Base-by-base conservation (phyloP, 2,888 invertebrate species). In the Chrysolina americana region DNA sequence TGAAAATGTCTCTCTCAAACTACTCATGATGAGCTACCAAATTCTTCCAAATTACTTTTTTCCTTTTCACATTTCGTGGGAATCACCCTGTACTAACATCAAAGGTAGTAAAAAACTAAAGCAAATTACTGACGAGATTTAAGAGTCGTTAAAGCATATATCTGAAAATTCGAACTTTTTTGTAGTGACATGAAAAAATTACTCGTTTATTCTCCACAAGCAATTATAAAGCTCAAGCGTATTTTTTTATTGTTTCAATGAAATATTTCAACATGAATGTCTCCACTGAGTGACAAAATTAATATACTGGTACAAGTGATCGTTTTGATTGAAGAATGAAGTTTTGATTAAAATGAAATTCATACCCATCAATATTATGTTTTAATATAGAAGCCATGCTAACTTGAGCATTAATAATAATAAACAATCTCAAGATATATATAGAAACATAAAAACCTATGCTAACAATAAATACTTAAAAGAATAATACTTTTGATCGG, bases 361-460 rank as follows among this genome's bases (percentile, higher is more conserved):
- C 28, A 36, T 28, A 19, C 6, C 36, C n/a, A n/a, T 59, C n/a
- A 6, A 15, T 17, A 65, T 13, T 10, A 17, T 50, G 28, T 56
- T 53, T 50, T 41, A 68, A 28, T 68, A 36, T 50, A 50, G 9
- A 53, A 68, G 17, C 19, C 21, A 19, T 17, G 36, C 17, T 28
- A 17, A n/a, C 50, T 53, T 53, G 41, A 36, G 53, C 21, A 17
- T 50, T 23, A 50, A 36, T 50, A 66, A 66, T 47, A 36, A 53
- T 36, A 53, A 68, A 48, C 41, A 68, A 56, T 56, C 41, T 53
- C 53, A 15, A 68, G 9, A 65, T 23, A 44, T n/a, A 44, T 13
- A 47, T 44, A 65, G 41, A 68, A 36, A 53, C 17, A 68, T 17
- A 68, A 41, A 53, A 53, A 68, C 41, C 8, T 65, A 44, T 65